Percentiles rank a stretch among this genome's conserved stretches.
phyloP scores from a whole-genome alignment of 2,888 invertebrate genomes.

The Heliconius hortense region DNA sequence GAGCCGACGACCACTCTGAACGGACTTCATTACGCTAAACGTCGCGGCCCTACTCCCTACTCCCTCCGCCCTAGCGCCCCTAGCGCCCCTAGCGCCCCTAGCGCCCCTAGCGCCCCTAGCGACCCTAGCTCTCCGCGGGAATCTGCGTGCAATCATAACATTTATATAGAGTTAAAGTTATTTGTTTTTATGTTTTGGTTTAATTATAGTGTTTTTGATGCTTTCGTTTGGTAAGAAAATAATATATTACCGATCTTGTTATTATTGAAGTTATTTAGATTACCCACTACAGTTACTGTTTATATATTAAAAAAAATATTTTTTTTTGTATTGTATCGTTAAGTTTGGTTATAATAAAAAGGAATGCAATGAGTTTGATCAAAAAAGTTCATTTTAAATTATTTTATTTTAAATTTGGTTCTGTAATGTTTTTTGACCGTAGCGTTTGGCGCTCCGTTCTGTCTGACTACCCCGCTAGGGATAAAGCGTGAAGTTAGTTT shows the following conservation, averaged over 20 bases:
- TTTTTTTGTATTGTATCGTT: too few relatives aligned
- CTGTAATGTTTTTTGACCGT: too few relatives aligned
- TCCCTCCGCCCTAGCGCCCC: too few relatives aligned
- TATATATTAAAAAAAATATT: too few relatives aligned
- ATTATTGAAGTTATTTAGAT: neutral
- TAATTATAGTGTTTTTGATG: neutral
- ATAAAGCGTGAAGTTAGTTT: too few relatives aligned
- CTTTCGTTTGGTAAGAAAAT: neutral
- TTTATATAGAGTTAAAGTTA: neutral
- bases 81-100: slow-evolving; percentile 31
- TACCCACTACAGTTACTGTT: neutral
- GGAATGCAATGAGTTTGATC: neutral
- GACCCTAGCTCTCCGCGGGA: slow-evolving; percentile 38
- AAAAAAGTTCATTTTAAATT: too few relatives aligned
- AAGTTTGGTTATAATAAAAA: neutral
- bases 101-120: slow-evolving; percentile 43
- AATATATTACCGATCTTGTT: neutral
- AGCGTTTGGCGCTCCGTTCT: too few relatives aligned
- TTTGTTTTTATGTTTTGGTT: neutral
- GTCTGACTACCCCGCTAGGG: too few relatives aligned
- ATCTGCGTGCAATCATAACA: neutral
- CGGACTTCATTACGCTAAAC: slow-evolving; percentile 72
- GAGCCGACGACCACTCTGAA: slow-evolving; percentile 47
- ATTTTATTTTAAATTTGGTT: too few relatives aligned
- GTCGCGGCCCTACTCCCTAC: slow-evolving; percentile 33